phyloP scores from a whole-genome alignment of 92 coral and sea anemone species.

The Parazoanthus atlanticus region DNA sequence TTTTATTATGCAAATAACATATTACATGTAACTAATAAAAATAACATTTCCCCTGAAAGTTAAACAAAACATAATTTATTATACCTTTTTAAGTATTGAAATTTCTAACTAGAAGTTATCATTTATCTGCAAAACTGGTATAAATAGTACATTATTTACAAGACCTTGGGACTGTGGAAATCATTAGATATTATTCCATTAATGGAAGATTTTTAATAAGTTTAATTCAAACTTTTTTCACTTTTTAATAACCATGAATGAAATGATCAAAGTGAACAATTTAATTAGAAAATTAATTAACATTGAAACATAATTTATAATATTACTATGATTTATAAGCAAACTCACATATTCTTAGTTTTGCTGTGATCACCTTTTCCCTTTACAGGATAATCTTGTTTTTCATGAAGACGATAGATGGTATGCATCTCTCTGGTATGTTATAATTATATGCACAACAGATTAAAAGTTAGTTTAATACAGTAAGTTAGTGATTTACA shows the following conservation, averaged over 20 bases:
- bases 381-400: not conserved
- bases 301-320: not conserved
- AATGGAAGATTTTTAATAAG: not conserved
- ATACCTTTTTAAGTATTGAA: no score
- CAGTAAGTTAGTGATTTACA: not conserved
- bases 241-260: not conserved
- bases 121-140: no score
- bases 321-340: not conserved
- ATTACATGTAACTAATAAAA: no score
- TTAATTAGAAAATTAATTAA: not conserved
- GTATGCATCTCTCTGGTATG: constrained; percentile 31
- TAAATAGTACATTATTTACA: no score
- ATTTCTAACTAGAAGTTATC: no score
- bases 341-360: constrained; percentile 28
- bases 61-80: no score
- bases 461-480: not conserved
- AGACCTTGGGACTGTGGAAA: no score
- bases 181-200: not conserved
- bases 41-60: no score
- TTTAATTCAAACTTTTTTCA: not conserved
- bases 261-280: not conserved
- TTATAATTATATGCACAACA: not conserved
- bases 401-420: constrained; percentile 5
- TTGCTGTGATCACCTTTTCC: not conserved
- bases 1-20: no score